A percentile compares a stretch with the other conserved stretches of the same genome.
Conservation (phyloP, 2,888 invertebrate genomes). For the Sminthurinus aureus region DNA sequence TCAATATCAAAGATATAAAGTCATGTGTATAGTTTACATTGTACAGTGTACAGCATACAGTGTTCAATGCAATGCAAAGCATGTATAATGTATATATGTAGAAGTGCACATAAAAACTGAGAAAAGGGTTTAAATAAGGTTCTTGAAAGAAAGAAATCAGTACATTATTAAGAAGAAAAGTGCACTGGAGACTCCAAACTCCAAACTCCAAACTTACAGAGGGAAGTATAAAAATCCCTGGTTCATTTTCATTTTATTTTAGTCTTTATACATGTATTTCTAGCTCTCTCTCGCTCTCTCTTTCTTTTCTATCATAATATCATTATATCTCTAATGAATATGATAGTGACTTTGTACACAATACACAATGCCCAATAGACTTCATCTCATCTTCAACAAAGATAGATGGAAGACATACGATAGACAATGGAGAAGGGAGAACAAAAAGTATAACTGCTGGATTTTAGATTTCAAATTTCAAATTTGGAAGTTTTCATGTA, state of each 20-base stretch:
- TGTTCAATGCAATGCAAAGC: no score
- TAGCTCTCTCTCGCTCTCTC: neutral
- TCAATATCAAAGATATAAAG: neutral
- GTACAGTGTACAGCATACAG: no score
- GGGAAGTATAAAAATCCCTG: neutral
- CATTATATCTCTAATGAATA: neutral
- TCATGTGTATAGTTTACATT: no score
- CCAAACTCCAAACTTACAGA: neutral
- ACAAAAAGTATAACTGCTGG: neutral
- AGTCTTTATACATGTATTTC: no score
- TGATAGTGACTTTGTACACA: no score
- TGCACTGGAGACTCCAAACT: neutral
- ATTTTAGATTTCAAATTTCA: neutral
- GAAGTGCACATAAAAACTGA: neutral
- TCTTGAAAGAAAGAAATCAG: slow-evolving; percentile 34
- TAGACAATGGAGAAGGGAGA: no score
- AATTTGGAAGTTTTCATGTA: slow-evolving; percentile 3
- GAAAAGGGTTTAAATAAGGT: neutral
- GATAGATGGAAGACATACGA: no score
- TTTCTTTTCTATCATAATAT: neutral
- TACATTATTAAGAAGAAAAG: neutral
- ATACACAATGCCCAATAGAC: no score
- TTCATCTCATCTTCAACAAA: neutral
- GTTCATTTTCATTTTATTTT: neutral
- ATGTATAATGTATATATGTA: no score